Conservation (phyloP, 2,888 invertebrate genomes). For the Drosophila koepferae region DNA sequence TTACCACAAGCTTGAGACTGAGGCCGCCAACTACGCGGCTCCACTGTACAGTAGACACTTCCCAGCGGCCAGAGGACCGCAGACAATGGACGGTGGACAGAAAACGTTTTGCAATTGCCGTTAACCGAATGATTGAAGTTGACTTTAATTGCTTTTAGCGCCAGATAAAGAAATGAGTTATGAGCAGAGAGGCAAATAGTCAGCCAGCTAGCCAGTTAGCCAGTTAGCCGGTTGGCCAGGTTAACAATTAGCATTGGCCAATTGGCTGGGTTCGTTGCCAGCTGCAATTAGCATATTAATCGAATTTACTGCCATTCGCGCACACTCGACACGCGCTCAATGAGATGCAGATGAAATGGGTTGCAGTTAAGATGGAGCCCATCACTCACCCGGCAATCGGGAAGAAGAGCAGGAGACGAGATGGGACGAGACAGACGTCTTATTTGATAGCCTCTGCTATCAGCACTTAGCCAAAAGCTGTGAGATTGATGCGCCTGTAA, state of each 20-base stretch:
- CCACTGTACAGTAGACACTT: not conserved
- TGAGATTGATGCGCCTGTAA: conserved; percentile 69
- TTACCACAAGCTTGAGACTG: not conserved
- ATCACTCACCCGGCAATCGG: conserved; percentile 45
- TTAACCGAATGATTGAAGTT: conserved; percentile 25
- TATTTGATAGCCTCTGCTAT: conserved; percentile 50
- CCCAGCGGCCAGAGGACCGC: not conserved
- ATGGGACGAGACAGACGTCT: not conserved
- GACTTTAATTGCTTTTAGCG: conserved; percentile 25
- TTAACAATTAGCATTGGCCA: conserved; percentile 2
- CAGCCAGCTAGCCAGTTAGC: conserved; percentile 25
- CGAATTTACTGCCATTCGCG: conserved; percentile 60
- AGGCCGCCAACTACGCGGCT: not conserved
- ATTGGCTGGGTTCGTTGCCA: conserved; percentile 21
- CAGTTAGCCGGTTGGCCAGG: conserved; percentile 6
- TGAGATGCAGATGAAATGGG: conserved; percentile 10
- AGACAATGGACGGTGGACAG: conserved; percentile 7
- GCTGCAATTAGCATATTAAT: conserved; percentile 72
- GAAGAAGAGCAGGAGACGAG: not conserved
- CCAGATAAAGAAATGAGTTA: conserved; percentile 44
- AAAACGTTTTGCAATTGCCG: conserved; percentile 27
- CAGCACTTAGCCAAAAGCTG: conserved; percentile 59
- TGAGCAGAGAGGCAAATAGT: conserved; percentile 22
- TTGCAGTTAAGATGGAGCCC: conserved; percentile 34
- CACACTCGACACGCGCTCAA: conserved; percentile 44